Evolutionary conservation across 2,888 invertebrate genomes (phyloP).

Genomic region (Osmoderma eremita): DNA sequence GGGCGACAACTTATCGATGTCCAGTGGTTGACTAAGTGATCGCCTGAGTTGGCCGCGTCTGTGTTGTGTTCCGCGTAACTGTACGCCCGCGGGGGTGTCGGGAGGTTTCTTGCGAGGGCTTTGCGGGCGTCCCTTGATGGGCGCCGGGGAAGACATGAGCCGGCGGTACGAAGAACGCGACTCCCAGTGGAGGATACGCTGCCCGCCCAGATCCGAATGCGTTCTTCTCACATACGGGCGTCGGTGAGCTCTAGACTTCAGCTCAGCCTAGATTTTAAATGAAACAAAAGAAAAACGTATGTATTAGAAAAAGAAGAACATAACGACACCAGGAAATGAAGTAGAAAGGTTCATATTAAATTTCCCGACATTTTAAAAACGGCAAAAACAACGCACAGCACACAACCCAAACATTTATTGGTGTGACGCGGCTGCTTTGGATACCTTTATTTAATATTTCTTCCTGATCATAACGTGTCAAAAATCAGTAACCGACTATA

Average conservation of each 20-base stretch:
- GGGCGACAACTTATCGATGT: conserved; percentile 70
- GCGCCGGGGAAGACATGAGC: conserved; percentile 64
- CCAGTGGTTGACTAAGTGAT: conserved; percentile 77
- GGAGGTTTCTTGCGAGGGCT: conserved; percentile 65
- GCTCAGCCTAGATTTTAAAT: conserved; percentile 64
- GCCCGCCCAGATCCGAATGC: conserved; percentile 69
- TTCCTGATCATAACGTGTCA: no score
- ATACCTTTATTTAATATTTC: no score
- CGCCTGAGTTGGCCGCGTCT: conserved; percentile 61
- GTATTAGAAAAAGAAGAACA: background rate
- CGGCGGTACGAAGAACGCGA: conserved; percentile 63
- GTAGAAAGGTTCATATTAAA: no score
- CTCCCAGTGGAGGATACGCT: conserved; percentile 68
- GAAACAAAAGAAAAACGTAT: conserved; percentile 40
- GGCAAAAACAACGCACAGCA: no score
- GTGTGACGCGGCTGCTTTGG: no score
- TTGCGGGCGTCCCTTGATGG: conserved; percentile 64
- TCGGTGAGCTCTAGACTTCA: conserved; percentile 64
- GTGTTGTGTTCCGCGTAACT: conserved; percentile 49
- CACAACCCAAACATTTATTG: no score
- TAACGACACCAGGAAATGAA: no score
- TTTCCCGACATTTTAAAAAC: no score
- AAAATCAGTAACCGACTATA: no score
- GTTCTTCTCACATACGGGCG: conserved; percentile 67
- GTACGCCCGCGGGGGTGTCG: conserved; percentile 55